Conservation (phyloP, 1,140 invertebrate genomes). For the Diorhabda carinulata region DNA sequence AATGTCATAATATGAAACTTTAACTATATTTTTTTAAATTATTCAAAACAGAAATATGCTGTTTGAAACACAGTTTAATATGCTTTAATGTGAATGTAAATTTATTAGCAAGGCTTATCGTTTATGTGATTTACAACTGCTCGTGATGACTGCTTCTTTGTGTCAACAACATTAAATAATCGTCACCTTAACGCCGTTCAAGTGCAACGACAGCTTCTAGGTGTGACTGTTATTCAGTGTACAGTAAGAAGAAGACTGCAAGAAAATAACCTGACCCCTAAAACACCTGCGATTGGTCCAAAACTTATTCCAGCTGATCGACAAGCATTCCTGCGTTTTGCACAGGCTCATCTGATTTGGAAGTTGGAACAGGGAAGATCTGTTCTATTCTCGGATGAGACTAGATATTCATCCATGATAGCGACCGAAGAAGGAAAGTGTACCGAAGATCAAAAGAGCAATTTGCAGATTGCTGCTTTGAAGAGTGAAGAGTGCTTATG, state of each 20-base stretch:
- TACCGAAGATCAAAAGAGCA: no score
- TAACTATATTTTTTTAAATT: no score
- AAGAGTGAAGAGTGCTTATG: no score
- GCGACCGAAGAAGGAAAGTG: no score
- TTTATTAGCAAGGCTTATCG: no score
- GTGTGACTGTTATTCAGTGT: slow-evolving; percentile 24
- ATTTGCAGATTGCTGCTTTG: no score
- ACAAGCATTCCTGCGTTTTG: background rate
- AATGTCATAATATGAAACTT: no score
- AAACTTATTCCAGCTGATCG: background rate
- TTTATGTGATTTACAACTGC: background rate
- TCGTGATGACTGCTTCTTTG: background rate
- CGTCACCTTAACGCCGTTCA: background rate
- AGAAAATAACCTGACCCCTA: slow-evolving; percentile 16
- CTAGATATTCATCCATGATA: no score
- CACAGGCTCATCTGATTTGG: background rate
- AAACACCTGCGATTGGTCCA: slow-evolving; percentile 9
- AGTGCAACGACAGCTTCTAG: background rate
- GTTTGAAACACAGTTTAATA: background rate
- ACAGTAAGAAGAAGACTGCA: slow-evolving; percentile 24
- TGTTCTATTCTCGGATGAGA: background rate
- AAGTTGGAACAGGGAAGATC: background rate
- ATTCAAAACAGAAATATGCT: background rate
- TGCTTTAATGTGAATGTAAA: no score
- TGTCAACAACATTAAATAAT: background rate